A percentile compares a stretch with the other conserved stretches of the same genome.
Evolutionary conservation across 1,140 invertebrate genomes (phyloP).

Genomic region (Wasmannia auropunctata): DNA sequence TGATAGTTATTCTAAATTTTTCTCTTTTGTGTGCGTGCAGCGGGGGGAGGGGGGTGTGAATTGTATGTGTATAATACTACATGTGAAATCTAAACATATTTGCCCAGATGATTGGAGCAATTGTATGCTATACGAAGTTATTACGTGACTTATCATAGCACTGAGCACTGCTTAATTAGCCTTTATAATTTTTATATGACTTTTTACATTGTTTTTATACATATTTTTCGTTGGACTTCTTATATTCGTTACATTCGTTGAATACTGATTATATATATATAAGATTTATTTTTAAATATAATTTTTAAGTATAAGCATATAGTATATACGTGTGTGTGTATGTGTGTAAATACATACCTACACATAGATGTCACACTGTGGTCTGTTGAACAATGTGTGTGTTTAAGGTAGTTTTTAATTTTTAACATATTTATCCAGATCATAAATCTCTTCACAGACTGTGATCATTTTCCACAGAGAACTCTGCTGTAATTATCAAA

Average conservation of each 20-base stretch:
- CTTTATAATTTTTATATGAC: constrained; percentile 66
- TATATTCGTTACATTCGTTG: constrained; percentile 78
- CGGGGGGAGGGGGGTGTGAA: constrained; percentile 12
- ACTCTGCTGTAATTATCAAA: constrained; percentile 55
- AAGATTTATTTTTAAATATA: too few species aligned
- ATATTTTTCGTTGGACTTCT: constrained; percentile 76
- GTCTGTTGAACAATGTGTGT: neutral
- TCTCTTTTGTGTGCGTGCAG: constrained; percentile 41
- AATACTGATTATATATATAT: constrained; percentile 74
- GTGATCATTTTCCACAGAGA: constrained; percentile 66
- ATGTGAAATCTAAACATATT: neutral
- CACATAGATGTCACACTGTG: neutral
- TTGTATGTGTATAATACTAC: constrained; percentile 53
- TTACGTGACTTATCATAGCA: constrained; percentile 65
- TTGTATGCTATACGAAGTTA: neutral
- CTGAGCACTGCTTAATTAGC: constrained; percentile 60
- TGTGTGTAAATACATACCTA: constrained; percentile 1
- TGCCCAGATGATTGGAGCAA: neutral
- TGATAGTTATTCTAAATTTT: constrained; percentile 70
- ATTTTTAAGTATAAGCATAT: constrained; percentile 14
- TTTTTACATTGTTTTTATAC: constrained; percentile 76
- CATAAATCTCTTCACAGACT: constrained; percentile 66
- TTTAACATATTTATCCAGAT: constrained; percentile 61
- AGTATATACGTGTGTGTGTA: neutral
- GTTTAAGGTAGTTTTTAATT: constrained; percentile 40